Percentiles rank a stretch among this genome's conserved stretches.
These are phyloP conservation scores for Apistogramma diplotaenia DNA, from an alignment of 2,113 vertebrate species.

Conservation along the genomic window DNA sequence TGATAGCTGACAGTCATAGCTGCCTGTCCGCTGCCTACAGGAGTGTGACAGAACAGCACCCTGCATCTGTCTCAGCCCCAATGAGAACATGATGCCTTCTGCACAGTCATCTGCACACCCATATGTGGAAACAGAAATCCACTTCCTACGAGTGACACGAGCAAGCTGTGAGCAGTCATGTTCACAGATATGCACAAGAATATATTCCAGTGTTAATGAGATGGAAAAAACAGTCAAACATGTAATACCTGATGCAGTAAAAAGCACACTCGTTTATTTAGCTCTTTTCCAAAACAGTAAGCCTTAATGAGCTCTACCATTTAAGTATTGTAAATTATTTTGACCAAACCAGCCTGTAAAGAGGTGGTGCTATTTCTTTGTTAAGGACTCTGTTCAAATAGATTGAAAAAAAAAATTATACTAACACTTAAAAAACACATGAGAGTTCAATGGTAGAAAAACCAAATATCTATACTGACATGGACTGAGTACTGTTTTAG, in stretches of 20 bases:
- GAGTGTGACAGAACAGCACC: constrained; percentile 30
- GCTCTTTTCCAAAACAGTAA: background rate
- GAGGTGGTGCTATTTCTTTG: constrained; percentile 33
- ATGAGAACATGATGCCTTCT: constrained; percentile 21
- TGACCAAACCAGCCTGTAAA: constrained; percentile 15
- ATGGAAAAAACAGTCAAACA: background rate
- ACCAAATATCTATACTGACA: no score
- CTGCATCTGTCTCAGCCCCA: constrained; percentile 35
- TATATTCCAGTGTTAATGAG: background rate
- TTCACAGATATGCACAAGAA: background rate
- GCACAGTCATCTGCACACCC: background rate
- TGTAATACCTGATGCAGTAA: constrained; percentile 13
- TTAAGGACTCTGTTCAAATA: constrained; percentile 26
- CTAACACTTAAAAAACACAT: no score
- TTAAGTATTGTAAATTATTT: constrained; percentile 5
- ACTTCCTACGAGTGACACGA: background rate
- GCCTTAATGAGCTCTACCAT: constrained; percentile 17
- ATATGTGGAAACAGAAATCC: background rate
- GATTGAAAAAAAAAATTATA: no score
- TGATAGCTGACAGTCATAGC: constrained; percentile 60
- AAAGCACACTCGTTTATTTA: constrained; percentile 14
- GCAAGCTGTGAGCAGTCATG: background rate
- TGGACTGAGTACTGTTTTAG: no score
- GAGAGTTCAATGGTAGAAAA: no score
- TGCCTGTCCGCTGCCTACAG: constrained; percentile 31